These are phyloP conservation scores for Watersipora subatra DNA, from an alignment of 1,140 invertebrate species.

Conservation along the genomic window DNA sequence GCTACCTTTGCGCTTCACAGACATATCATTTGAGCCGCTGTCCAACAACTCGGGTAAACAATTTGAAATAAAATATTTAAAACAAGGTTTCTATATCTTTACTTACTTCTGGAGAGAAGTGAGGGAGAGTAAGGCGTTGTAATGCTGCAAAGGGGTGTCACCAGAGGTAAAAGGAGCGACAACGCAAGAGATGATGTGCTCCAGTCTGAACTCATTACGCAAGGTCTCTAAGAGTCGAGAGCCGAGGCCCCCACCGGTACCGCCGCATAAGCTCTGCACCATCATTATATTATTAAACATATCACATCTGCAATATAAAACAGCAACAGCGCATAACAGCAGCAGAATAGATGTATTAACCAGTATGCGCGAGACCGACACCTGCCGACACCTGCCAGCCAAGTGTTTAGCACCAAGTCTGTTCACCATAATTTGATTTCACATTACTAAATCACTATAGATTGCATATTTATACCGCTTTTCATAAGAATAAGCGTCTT, in stretches of 20 bases:
- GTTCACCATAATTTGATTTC: neutral
- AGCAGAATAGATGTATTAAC: neutral
- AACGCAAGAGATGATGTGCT: constrained; percentile 27
- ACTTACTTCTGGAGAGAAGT: constrained; percentile 26
- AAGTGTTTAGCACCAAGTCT: neutral
- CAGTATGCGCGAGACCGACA: constrained; percentile 4
- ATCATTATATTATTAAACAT: constrained; percentile 22
- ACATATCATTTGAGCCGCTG: no score
- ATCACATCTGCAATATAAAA: constrained; percentile 21
- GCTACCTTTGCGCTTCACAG: no score
- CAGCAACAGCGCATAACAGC: no score
- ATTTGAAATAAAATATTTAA: no score
- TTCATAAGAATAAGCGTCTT: no score
- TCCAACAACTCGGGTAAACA: no score
- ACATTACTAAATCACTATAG: no score
- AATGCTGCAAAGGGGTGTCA: constrained; percentile 36
- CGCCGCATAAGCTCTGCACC: constrained; percentile 32
- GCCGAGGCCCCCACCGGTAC: constrained; percentile 34
- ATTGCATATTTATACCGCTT: no score
- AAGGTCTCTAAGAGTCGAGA: constrained; percentile 25
- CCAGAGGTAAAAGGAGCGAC: constrained; percentile 29
- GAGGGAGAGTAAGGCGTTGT: constrained; percentile 28
- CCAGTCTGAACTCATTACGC: constrained; percentile 25
- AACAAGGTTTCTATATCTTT: no score
- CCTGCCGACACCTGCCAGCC: neutral